phyloP scores from a whole-genome alignment of 2,888 invertebrate genomes.

The Stenurella melanura region DNA sequence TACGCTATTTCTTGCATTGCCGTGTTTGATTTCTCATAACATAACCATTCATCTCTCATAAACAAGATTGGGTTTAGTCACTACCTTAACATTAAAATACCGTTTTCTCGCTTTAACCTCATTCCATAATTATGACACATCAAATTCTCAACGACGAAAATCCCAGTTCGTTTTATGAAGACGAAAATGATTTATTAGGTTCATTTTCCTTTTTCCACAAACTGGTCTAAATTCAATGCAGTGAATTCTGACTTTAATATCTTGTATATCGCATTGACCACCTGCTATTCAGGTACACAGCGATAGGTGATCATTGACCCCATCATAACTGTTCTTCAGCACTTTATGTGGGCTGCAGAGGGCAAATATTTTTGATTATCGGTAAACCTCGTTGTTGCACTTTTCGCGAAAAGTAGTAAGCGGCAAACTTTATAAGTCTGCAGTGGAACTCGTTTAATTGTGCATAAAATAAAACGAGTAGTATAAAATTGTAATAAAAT shows the following conservation, averaged over 20 bases:
- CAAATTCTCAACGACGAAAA: neutral
- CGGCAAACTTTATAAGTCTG: neutral
- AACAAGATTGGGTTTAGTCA: conserved; percentile 32
- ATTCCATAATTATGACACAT: conserved; percentile 41
- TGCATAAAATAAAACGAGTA: neutral
- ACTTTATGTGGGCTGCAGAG: conserved; percentile 65
- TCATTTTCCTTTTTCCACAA: neutral
- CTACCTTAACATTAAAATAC: conserved; percentile 39
- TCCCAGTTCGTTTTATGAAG: neutral
- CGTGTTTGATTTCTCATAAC: neutral
- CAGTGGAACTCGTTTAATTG: neutral
- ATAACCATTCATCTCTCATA: conserved; percentile 14
- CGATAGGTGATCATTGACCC: conserved; percentile 70
- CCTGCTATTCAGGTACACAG: conserved; percentile 41
- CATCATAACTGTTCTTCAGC: conserved; percentile 68
- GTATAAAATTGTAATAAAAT: neutral
- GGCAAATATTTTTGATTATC: conserved; percentile 59
- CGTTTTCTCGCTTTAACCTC: conserved; percentile 44
- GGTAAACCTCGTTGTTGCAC: conserved; percentile 43
- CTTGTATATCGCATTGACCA: conserved; percentile 37
- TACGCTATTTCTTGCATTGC: no score
- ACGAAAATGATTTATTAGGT: neutral
- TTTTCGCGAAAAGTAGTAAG: conserved; percentile 34
- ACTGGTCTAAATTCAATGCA: neutral
- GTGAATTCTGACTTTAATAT: neutral